A percentile compares a stretch with the other conserved stretches of the same genome.
These are phyloP conservation scores for Daktulosphaira vitifoliae DNA, from an alignment of 1,140 invertebrate species.

Conservation along the genomic window DNA sequence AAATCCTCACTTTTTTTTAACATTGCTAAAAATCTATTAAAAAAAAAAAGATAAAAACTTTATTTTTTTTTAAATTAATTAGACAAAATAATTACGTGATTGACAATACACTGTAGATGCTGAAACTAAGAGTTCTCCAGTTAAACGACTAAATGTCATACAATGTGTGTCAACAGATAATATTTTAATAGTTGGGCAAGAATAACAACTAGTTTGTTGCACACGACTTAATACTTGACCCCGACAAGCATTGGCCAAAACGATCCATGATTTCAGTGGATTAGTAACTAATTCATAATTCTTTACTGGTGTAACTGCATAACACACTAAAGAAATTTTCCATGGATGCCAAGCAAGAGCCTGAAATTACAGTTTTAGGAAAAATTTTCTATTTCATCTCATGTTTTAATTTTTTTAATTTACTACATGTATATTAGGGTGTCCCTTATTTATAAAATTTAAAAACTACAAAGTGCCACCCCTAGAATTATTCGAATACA, in stretches of 20 bases:
- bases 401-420: too few relatives aligned
- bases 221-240: constrained; percentile 12
- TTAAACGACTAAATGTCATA: constrained; percentile 14
- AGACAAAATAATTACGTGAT: neutral
- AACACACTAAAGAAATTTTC: constrained; percentile 14
- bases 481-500: too few relatives aligned
- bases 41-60: neutral
- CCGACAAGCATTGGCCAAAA: constrained; percentile 9
- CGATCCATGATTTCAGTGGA: neutral
- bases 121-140: constrained; percentile 8
- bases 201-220: neutral
- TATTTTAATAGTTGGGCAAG: neutral
- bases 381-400: too few relatives aligned
- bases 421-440: too few relatives aligned
- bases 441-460: too few relatives aligned
- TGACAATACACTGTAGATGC: neutral
- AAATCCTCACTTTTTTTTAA: too few relatives aligned
- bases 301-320: neutral
- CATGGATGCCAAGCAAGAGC: constrained; percentile 24
- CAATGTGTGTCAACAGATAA: neutral
- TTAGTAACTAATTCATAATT: neutral
- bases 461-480: too few relatives aligned
- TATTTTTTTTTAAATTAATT: neutral
- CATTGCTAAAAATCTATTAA: too few relatives aligned
- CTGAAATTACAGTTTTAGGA: too few relatives aligned